Evolutionary conservation across 2,888 invertebrate species (phyloP).

Genomic region (Sturmia bella): DNA sequence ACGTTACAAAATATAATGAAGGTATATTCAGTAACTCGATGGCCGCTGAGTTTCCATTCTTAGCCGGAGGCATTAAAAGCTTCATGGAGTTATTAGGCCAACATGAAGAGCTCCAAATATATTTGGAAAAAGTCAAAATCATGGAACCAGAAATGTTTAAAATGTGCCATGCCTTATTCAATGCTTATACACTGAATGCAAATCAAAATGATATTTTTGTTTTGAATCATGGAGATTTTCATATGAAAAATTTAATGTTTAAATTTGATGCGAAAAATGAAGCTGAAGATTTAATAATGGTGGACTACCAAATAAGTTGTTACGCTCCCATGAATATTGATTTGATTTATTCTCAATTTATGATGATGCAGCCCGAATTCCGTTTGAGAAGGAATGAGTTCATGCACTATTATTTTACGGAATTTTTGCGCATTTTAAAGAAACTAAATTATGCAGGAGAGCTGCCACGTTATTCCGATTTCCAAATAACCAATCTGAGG

Average conservation of each 20-base stretch:
- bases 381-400: conserved; percentile 64
- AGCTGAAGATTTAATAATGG: conserved; percentile 52
- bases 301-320: conserved; percentile 69
- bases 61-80: conserved; percentile 61
- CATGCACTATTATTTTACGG: conserved; percentile 68
- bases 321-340: conserved; percentile 69
- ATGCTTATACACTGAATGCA: conserved; percentile 26
- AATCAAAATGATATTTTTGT: conserved; percentile 67
- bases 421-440: conserved; percentile 64
- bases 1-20: conserved; percentile 47
- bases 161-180: conserved; percentile 43
- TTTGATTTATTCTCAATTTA: conserved; percentile 64
- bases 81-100: conserved; percentile 70
- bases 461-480: conserved; percentile 65
- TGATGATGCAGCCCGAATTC: conserved; percentile 62
- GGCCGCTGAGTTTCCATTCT: conserved; percentile 31
- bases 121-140: conserved; percentile 70
- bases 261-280: conserved; percentile 56
- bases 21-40: conserved; percentile 40
- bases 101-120: conserved; percentile 66
- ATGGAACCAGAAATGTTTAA: conserved; percentile 59
- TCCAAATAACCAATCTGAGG: conserved; percentile 67
- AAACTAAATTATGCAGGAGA: conserved; percentile 67
- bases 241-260: conserved; percentile 76
- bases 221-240: conserved; percentile 77